A percentile compares a stretch with the other conserved stretches of the same genome.
These are phyloP conservation scores for Prorops nasuta DNA, from an alignment of 1,140 invertebrate genomes.

Conservation along the genomic window DNA sequence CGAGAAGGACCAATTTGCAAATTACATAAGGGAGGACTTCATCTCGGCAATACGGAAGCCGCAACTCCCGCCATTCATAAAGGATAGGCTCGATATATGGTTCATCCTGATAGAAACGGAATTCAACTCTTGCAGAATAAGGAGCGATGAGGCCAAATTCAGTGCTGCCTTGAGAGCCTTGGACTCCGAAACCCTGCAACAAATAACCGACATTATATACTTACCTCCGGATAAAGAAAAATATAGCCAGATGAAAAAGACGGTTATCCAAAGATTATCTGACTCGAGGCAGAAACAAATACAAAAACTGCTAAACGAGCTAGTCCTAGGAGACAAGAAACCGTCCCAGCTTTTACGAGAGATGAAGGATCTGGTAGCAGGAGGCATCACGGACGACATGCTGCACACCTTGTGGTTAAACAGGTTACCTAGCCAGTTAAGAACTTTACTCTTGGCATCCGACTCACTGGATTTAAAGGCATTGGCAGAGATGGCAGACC, in stretches of 20 bases:
- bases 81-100: background rate
- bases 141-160: background rate
- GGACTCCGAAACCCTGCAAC: background rate
- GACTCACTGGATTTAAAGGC: background rate
- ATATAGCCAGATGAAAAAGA: background rate
- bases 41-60: background rate
- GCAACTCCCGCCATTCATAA: background rate
- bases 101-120: background rate
- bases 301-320: background rate
- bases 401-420: background rate
- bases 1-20: no score
- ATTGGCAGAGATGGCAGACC: slow-evolving; percentile 1
- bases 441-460: background rate
- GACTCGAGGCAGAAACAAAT: background rate
- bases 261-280: background rate
- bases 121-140: background rate
- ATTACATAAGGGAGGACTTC: background rate
- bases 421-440: background rate
- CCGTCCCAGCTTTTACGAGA: background rate
- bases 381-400: background rate
- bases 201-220: background rate
- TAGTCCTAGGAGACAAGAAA: background rate
- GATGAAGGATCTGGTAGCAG: background rate
- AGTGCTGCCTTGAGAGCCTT: background rate
- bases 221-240: background rate